phyloP scores from a whole-genome alignment of 1,140 invertebrate species.

The Linepithema humile region DNA sequence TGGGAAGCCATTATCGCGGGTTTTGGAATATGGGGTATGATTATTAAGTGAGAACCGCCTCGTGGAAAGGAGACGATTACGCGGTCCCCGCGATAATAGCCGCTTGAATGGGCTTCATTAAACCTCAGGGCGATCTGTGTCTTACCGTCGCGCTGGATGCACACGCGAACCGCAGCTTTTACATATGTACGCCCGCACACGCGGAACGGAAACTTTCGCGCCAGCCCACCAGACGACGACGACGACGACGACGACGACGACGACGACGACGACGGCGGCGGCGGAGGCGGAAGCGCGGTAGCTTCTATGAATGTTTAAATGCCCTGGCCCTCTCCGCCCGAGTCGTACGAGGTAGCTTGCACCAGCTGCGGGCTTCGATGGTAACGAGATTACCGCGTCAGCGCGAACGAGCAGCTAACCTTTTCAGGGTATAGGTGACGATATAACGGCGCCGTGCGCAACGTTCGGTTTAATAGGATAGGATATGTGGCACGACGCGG shows the following conservation, averaged over 20 bases:
- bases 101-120: conserved; percentile 83
- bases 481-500: background rate
- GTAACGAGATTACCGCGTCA: conserved; percentile 72
- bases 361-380: conserved; percentile 62
- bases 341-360: conserved; percentile 46
- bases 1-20: conserved; percentile 77
- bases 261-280: conserved; percentile 1
- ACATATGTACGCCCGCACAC: conserved; percentile 11
- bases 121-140: conserved; percentile 71
- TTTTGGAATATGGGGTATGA: conserved; percentile 80
- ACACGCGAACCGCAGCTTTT: conserved; percentile 26
- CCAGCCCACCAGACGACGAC: conserved; percentile 5
- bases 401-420: conserved; percentile 57
- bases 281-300: background rate
- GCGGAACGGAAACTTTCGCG: conserved; percentile 30
- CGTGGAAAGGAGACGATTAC: conserved; percentile 77
- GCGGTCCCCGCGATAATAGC: conserved; percentile 81
- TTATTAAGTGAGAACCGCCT: conserved; percentile 82
- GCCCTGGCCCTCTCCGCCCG: conserved; percentile 51
- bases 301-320: conserved; percentile 74
- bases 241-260: conserved; percentile 4
- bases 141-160: conserved; percentile 37
- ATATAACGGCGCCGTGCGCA: conserved; percentile 29
- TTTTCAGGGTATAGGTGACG: conserved; percentile 59
- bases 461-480: conserved; percentile 51